These are phyloP conservation scores for Lamellibrachia satsuma DNA, from an alignment of 2,888 invertebrate species.

Conservation along the genomic window DNA sequence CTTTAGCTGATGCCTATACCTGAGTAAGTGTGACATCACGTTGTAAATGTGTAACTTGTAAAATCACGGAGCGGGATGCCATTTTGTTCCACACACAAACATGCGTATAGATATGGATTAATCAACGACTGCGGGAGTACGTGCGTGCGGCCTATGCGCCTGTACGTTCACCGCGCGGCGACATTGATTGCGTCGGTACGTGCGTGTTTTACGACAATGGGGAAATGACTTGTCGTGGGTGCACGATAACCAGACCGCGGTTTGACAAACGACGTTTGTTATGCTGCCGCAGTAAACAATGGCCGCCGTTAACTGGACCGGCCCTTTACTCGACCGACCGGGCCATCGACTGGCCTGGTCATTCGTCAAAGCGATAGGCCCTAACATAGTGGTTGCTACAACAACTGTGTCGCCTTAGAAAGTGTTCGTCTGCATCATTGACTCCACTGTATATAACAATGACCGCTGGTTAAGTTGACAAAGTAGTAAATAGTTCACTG, in stretches of 20 bases:
- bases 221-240: neutral
- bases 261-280: constrained; percentile 17
- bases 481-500: neutral
- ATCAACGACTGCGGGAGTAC: too few relatives aligned
- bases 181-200: neutral
- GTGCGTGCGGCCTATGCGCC: too few relatives aligned
- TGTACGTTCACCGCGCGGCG: neutral
- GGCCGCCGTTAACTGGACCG: neutral
- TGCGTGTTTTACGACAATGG: neutral
- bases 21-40: too few relatives aligned
- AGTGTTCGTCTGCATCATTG: neutral
- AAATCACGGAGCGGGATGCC: too few relatives aligned
- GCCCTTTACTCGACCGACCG: neutral
- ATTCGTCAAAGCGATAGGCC: neutral
- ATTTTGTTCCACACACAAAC: neutral
- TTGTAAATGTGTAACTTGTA: too few relatives aligned
- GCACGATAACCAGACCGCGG: neutral
- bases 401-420: neutral
- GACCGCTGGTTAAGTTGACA: neutral
- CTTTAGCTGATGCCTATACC: neutral
- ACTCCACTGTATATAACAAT: neutral
- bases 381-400: neutral
- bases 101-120: neutral
- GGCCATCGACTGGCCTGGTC: neutral
- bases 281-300: neutral